Evolutionary conservation across 1,140 invertebrate species (phyloP).

Genomic region (Asobara japonica): DNA sequence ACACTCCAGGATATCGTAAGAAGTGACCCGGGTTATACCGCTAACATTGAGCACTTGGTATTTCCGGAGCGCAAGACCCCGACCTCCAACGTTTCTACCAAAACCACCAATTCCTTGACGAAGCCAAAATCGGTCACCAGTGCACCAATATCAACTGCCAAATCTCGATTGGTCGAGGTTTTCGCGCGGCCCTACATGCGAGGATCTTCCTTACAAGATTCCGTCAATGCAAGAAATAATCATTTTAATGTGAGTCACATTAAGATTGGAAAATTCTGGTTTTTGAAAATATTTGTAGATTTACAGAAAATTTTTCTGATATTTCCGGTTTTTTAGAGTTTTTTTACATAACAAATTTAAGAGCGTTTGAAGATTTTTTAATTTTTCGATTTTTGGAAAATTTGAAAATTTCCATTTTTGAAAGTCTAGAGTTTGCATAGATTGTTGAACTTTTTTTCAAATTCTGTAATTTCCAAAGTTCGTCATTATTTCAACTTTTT

Average conservation of each 20-base stretch:
- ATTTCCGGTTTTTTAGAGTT: too few relatives aligned
- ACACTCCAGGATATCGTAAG: conserved; percentile 62
- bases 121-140: conserved; percentile 34
- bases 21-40: conserved; percentile 67
- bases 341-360: too few relatives aligned
- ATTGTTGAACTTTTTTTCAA: too few relatives aligned
- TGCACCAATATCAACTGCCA: conserved; percentile 46
- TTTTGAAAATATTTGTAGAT: too few relatives aligned
- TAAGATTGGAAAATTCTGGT: too few relatives aligned
- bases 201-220: conserved; percentile 54
- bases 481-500: too few relatives aligned
- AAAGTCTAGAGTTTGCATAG: too few relatives aligned
- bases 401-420: too few relatives aligned
- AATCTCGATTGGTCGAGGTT: conserved; percentile 67
- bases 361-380: too few relatives aligned
- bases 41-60: conserved; percentile 71
- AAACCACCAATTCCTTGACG: conserved; percentile 26
- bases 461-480: too few relatives aligned
- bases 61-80: conserved; percentile 66
- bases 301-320: too few relatives aligned
- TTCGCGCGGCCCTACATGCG: conserved; percentile 59
- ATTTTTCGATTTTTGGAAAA: too few relatives aligned
- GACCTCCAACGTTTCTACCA: conserved; percentile 57
- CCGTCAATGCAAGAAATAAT: conserved; percentile 52
- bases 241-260: conserved; percentile 52